phyloP scores from a whole-genome alignment of 64 coral and sea anemone species.

The Acropora yongei region DNA sequence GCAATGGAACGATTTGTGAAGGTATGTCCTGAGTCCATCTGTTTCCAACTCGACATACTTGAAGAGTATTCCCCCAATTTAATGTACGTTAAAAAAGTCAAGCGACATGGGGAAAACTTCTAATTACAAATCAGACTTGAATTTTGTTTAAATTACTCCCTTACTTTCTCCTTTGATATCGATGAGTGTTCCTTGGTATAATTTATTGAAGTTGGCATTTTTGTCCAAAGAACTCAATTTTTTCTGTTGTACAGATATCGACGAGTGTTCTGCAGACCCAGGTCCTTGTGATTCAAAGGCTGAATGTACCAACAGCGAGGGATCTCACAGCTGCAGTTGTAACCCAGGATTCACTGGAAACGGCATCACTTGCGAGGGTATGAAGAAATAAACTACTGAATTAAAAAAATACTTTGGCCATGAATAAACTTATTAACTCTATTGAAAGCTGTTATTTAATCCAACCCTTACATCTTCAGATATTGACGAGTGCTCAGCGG shows the following conservation, averaged over 20 bases:
- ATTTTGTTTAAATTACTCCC: too few species aligned
- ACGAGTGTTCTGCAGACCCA: conserved; percentile 38
- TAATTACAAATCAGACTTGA: too few species aligned
- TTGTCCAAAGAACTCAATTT: too few species aligned
- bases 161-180: conserved; percentile 23
- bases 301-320: conserved; percentile 28
- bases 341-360: conserved; percentile 43
- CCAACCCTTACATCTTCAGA: not conserved
- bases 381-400: too few species aligned
- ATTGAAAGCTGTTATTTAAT: too few species aligned
- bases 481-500: conserved; percentile 5
- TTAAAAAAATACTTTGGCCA: too few species aligned
- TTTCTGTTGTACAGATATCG: not conserved
- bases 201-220: too few species aligned
- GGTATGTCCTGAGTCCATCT: conserved; percentile 11
- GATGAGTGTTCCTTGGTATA: conserved; percentile 39
- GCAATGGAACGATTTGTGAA: conserved; percentile 60
- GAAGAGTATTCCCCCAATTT: too few species aligned
- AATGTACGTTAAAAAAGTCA: too few species aligned
- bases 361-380: conserved; percentile 30
- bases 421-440: too few species aligned
- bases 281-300: conserved; percentile 19
- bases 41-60: too few species aligned
- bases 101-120: too few species aligned
- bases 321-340: conserved; percentile 35